A percentile compares a stretch with the other conserved stretches of the same genome.
Conservation (phyloP, 2,797 vertebrate genomes). For the Protosalanx chinensis region DNA sequence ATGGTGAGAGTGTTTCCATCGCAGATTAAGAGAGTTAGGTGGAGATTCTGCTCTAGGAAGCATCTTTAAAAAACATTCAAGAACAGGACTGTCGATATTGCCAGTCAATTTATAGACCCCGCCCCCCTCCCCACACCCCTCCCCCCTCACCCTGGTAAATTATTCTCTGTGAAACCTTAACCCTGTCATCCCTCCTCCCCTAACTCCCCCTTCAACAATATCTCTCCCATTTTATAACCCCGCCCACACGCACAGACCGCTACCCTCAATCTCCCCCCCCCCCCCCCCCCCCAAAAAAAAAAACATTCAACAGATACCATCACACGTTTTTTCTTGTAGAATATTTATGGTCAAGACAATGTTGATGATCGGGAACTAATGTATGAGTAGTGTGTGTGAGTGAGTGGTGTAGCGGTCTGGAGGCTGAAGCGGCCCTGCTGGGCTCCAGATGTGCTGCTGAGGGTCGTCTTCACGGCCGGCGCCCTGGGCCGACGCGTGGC, state of each 20-base stretch:
- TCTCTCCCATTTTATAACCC: conserved; percentile 4
- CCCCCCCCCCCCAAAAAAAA: not conserved
- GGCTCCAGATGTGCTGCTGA: conserved; percentile 67
- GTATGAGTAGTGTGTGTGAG: conserved; percentile 24
- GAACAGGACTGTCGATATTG: conserved; percentile 59
- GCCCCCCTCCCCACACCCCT: conserved; percentile 6
- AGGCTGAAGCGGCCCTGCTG: conserved; percentile 42
- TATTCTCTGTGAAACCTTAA: conserved; percentile 59
- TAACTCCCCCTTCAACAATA: conserved; percentile 8
- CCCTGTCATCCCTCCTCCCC: conserved; percentile 27
- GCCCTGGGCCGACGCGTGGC: conserved; percentile 40
- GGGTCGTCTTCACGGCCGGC: conserved; percentile 45
- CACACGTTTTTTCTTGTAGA: not conserved
- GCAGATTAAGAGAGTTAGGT: conserved; percentile 34
- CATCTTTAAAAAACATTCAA: conserved; percentile 52
- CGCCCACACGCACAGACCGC: conserved; percentile 5
- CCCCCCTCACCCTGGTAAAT: conserved; percentile 46
- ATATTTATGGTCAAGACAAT: not conserved
- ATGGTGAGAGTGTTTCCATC: conserved; percentile 17
- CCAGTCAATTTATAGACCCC: conserved; percentile 59
- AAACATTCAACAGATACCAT: not conserved
- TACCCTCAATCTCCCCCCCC: not conserved
- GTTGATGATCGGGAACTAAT: conserved; percentile 9
- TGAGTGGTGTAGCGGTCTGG: conserved; percentile 22
- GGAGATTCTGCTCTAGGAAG: conserved; percentile 5